Conservation (phyloP, 2,888 invertebrate species). For the Sarcophaga caerulescens region DNA sequence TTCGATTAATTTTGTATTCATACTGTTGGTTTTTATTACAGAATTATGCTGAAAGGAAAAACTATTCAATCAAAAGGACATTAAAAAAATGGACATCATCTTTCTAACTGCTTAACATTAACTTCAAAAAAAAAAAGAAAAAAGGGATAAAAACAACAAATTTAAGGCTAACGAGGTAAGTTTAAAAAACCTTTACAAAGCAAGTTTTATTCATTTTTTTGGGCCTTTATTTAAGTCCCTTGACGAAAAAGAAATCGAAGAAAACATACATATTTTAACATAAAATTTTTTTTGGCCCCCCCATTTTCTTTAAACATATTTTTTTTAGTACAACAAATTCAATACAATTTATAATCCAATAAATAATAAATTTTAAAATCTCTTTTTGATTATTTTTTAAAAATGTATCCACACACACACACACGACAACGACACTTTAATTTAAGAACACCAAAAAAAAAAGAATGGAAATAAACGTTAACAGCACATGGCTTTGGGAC, state of each 20-base stretch:
- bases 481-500: constrained; percentile 25
- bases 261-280: no score
- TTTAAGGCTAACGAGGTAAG: not conserved
- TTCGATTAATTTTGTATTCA: not conserved
- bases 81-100: not conserved
- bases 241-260: no score
- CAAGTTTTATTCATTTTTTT: no score
- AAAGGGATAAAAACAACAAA: not conserved
- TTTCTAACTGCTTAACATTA: not conserved
- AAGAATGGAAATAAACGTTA: not conserved
- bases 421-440: constrained; percentile 1
- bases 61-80: constrained; percentile 26
- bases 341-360: constrained; percentile 31
- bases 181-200: not conserved
- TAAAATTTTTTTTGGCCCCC: no score
- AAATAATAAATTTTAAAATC: constrained; percentile 35
- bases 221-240: no score
- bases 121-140: not conserved
- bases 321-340: not conserved
- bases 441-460: not conserved
- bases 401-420: not conserved
- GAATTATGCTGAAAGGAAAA: not conserved
- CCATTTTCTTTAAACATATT: not conserved
- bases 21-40: not conserved
- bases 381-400: constrained; percentile 38